These are phyloP conservation scores for Melinaea menophilus DNA, from an alignment of 2,888 invertebrate species.

Conservation along the genomic window DNA sequence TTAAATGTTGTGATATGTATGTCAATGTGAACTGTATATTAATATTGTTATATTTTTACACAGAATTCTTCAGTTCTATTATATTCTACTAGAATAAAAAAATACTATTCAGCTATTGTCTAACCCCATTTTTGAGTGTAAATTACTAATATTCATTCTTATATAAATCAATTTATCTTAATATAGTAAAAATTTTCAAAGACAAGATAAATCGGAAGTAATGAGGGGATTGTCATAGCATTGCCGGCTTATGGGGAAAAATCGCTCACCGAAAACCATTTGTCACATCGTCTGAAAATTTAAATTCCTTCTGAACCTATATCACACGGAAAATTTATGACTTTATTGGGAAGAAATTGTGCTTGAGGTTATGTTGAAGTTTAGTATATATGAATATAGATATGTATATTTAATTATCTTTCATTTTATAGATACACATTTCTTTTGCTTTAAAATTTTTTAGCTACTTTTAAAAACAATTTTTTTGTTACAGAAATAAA, in stretches of 20 bases:
- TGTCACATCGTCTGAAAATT: slow-evolving; percentile 24
- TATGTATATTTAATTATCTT: not conserved
- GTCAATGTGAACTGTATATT: too few species aligned
- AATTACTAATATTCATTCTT: too few species aligned
- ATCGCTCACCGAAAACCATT: slow-evolving; percentile 23
- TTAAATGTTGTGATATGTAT: too few species aligned
- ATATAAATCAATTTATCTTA: too few species aligned
- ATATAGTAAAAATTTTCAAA: too few species aligned
- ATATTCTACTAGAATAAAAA: too few species aligned
- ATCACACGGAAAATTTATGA: slow-evolving; percentile 27
- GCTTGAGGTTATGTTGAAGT: not conserved
- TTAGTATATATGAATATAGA: not conserved
- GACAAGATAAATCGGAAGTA: not conserved
- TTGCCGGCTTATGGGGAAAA: not conserved
- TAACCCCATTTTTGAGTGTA: too few species aligned
- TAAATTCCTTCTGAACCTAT: slow-evolving; percentile 22
- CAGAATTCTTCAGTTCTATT: too few species aligned
- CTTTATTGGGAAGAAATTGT: slow-evolving; percentile 5
- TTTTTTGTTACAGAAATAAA: not conserved
- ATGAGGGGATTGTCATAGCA: slow-evolving; percentile 1
- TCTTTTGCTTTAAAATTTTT: not conserved
- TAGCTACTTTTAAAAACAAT: not conserved
- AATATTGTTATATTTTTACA: too few species aligned
- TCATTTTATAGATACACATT: too few species aligned
- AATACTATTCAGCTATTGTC: too few species aligned